These are phyloP conservation scores for Coelinius sp. DNA, from an alignment of 2,888 invertebrate species.

Conservation along the genomic window DNA sequence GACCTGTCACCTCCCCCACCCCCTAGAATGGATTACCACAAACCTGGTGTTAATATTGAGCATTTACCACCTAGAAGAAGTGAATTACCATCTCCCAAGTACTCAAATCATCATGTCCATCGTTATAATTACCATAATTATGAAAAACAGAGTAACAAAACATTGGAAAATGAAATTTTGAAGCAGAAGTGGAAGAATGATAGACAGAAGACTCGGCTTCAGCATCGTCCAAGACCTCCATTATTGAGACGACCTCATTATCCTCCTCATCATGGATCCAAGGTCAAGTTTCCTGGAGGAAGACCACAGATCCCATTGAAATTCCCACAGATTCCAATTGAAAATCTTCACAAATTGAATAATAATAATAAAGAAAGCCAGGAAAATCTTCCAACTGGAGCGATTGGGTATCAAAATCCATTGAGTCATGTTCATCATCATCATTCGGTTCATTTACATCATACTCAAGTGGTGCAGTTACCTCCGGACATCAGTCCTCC, in stretches of 20 bases:
- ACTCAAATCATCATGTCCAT: constrained; percentile 47
- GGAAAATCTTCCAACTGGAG: constrained; percentile 59
- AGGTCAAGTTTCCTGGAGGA: constrained; percentile 41
- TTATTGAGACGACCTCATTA: constrained; percentile 44
- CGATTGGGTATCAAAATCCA: constrained; percentile 61
- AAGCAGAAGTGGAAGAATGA: constrained; percentile 61
- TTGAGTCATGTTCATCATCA: constrained; percentile 47
- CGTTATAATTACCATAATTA: constrained; percentile 51
- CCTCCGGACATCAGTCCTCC: constrained; percentile 43
- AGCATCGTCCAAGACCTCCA: constrained; percentile 59
- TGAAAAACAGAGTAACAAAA: constrained; percentile 40
- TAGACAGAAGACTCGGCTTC: constrained; percentile 58
- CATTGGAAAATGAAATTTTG: constrained; percentile 52
- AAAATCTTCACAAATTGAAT: not conserved
- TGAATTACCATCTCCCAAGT: constrained; percentile 56
- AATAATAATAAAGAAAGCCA: constrained; percentile 16
- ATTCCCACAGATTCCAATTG: constrained; percentile 39
- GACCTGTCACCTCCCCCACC: constrained; percentile 49
- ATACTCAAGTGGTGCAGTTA: constrained; percentile 39
- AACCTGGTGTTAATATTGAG: constrained; percentile 54
- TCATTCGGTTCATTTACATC: constrained; percentile 40
- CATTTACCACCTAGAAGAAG: constrained; percentile 63
- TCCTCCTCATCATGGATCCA: constrained; percentile 31
- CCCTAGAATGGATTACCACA: constrained; percentile 57
- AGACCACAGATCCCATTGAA: constrained; percentile 51